Conservation (phyloP, 2,797 vertebrate genomes). For the Aphelocoma californica region DNA sequence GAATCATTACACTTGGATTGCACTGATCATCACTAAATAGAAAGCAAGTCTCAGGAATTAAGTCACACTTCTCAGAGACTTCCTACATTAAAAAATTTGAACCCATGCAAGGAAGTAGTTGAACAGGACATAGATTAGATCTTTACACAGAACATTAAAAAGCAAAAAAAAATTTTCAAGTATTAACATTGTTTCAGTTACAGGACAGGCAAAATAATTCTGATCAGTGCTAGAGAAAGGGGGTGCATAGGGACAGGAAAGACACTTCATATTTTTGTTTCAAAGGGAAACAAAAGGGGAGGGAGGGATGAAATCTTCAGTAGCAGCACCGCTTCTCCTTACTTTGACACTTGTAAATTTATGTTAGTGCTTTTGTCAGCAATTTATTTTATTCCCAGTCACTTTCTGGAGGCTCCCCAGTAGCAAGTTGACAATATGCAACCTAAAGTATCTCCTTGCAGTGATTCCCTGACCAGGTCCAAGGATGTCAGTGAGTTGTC, state of each 20-base stretch:
- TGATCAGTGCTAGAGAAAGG: background rate
- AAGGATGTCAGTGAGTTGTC: background rate
- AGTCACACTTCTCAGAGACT: background rate
- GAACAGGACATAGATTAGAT: background rate
- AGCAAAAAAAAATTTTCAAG: background rate
- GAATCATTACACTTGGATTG: background rate
- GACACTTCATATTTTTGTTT: background rate
- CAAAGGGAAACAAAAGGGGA: background rate
- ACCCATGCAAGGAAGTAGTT: background rate
- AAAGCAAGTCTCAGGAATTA: background rate
- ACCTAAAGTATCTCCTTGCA: background rate
- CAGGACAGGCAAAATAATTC: background rate
- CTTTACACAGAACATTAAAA: background rate
- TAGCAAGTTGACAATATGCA: background rate
- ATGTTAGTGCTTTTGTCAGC: background rate
- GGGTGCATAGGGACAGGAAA: background rate
- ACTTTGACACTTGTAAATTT: background rate
- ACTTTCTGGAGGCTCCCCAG: background rate
- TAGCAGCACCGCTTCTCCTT: background rate
- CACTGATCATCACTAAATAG: background rate
- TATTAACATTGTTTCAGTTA: background rate
- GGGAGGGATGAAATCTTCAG: background rate
- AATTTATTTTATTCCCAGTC: background rate
- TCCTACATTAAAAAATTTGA: background rate
- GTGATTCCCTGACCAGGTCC: background rate